Evolutionary conservation across 2,888 invertebrate genomes (phyloP), one percentile per base, ranked within the genome.

Genomic region (Brachypterus glaber): DNA sequence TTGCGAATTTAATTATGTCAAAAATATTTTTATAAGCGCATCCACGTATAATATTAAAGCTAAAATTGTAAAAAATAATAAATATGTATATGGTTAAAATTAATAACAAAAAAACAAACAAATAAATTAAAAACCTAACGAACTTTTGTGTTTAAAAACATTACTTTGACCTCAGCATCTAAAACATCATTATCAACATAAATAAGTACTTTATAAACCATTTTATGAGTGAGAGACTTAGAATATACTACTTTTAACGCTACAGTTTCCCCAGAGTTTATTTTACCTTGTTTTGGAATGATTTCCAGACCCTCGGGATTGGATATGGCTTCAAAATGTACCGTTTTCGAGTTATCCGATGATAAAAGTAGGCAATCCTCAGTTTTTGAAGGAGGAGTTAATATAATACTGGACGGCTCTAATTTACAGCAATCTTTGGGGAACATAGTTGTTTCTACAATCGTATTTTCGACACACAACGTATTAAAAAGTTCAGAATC

Each of bases 401-500:
- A 39, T 11, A 55, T 44, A 13, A 58, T 36, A 16, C 41, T 42
- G 3, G 49, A 40, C 4, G 58, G 57, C 39, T 57, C 54, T 2
- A 57, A 29, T 27, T 45, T 45, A 37, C 47, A 53, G 4, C 33
- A 45, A 11, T 43, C 39, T 9, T 29, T 35, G 2, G 25, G 5
- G 4, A 32, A 30, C 8, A 43, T 37, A 27, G 49, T 40, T 30
- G 49, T 42, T 9, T 46, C 47, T 18, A n/a, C 16, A 12, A 49
- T 31, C 18, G 51, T 50, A 30, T 37, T 45, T 11, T 54, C 55
- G 30, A 53, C 49, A 35, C 46, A 51, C 3, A 63, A 43, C n/a
- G 62, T 54, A 11, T 61, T 58, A 45, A 55, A 65, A 41, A 58
- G 40, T 1, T 52, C 54, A 4, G 61, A 59, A 31, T 65, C 62